Percentiles rank a stretch among this genome's conserved stretches.
Evolutionary conservation across 2,888 invertebrate genomes (phyloP).

Genomic region (Hermaeophaga mercurialis): DNA sequence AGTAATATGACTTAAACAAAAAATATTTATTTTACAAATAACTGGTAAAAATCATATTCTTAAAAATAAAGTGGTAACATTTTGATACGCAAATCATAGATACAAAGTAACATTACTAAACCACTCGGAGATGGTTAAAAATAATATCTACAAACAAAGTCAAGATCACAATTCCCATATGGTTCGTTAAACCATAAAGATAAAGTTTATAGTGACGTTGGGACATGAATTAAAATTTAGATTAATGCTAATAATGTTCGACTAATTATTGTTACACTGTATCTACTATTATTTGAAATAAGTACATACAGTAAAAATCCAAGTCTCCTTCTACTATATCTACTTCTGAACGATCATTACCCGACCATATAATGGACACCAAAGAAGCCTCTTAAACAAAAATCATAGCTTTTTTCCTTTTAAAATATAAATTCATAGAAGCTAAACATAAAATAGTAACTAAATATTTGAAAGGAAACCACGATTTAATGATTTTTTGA

Average conservation of each 20-base stretch:
- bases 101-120: constrained; percentile 22
- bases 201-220: constrained; percentile 24
- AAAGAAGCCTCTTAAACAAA: constrained; percentile 28
- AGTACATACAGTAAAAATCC: constrained; percentile 30
- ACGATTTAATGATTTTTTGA: too few relatives aligned
- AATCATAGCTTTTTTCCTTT: constrained; percentile 8
- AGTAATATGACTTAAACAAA: constrained; percentile 10
- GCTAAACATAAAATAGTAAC: too few relatives aligned
- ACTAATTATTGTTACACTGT: constrained; percentile 28
- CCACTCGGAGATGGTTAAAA: constrained; percentile 20
- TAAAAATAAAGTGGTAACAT: constrained; percentile 26
- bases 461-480: too few relatives aligned
- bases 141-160: constrained; percentile 29
- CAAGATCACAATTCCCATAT: constrained; percentile 31
- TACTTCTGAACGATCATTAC: constrained; percentile 29
- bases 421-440: too few relatives aligned
- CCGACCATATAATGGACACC: constrained; percentile 32
- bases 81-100: constrained; percentile 11
- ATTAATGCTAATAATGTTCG: constrained; percentile 29
- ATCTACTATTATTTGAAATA: constrained; percentile 23
- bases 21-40: constrained; percentile 34
- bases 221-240: constrained; percentile 26
- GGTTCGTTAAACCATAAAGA: constrained; percentile 18
- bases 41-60: constrained; percentile 30
- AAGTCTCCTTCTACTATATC: constrained; percentile 28